Evolutionary conservation across 2,797 vertebrate species (phyloP).

Genomic region (Peromyscus eremicus): DNA sequence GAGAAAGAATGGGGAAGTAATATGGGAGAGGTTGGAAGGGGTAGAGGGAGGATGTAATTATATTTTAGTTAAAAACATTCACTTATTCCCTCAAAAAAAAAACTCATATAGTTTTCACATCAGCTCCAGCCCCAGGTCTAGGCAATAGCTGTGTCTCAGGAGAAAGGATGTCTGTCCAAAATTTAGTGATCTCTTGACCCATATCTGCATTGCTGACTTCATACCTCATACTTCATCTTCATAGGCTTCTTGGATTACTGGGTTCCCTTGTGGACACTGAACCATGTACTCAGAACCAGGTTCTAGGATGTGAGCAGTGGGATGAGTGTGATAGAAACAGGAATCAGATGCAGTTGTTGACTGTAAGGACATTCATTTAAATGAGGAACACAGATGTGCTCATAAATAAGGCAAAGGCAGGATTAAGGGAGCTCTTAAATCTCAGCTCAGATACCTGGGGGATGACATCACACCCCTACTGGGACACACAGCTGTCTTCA

Average conservation of each 20-base stretch:
- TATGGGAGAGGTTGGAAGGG: neutral
- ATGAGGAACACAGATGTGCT: slow-evolving; percentile 62
- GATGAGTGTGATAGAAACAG: slow-evolving; percentile 32
- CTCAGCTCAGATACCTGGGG: slow-evolving; percentile 28
- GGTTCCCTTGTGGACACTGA: neutral
- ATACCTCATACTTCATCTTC: slow-evolving; percentile 2
- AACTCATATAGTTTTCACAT: neutral
- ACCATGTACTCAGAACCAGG: neutral
- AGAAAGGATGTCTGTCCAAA: neutral
- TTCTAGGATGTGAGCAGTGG: neutral
- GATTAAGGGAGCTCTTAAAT: neutral
- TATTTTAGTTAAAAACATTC: neutral
- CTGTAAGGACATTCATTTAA: neutral
- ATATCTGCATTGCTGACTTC: slow-evolving; percentile 47
- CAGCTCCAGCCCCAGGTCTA: neutral
- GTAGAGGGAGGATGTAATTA: neutral
- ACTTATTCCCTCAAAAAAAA: neutral
- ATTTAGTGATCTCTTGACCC: slow-evolving; percentile 41
- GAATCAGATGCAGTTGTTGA: slow-evolving; percentile 22
- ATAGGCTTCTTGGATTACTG: slow-evolving; percentile 14
- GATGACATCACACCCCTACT: slow-evolving; percentile 52
- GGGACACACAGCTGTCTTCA: slow-evolving; percentile 55
- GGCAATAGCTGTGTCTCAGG: neutral
- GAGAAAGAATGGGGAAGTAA: neutral
- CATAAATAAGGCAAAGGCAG: slow-evolving; percentile 51